Evolutionary conservation across 2,113 vertebrate species (phyloP).

Genomic region (Nibea coibor): DNA sequence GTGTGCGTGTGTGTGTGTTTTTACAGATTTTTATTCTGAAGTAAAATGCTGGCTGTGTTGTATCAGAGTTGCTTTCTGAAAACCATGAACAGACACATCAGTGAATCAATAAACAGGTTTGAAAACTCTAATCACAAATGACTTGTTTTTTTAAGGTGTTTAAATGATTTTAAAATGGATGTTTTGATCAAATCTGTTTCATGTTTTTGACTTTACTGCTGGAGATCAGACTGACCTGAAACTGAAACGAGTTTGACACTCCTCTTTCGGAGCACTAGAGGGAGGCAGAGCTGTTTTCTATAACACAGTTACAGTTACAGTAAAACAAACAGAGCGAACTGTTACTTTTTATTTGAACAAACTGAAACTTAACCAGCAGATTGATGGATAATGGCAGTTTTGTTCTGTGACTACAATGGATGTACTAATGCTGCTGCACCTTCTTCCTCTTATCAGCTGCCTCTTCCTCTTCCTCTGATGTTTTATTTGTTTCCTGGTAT

Average conservation of each 20-base stretch:
- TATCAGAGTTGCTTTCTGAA: constrained; percentile 31
- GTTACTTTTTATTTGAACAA: too few species aligned
- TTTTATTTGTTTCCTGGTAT: too few species aligned
- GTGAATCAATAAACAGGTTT: constrained; percentile 52
- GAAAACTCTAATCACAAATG: background rate
- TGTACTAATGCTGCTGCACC: background rate
- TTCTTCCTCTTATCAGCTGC: too few species aligned
- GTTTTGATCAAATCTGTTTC: too few species aligned
- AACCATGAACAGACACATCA: constrained; percentile 10
- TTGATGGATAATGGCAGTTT: background rate
- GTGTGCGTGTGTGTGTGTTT: constrained; percentile 28
- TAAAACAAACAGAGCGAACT: too few species aligned
- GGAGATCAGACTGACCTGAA: too few species aligned
- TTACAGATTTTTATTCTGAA: constrained; percentile 54
- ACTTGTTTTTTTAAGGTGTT: background rate
- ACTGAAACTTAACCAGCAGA: background rate
- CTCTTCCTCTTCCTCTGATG: too few species aligned
- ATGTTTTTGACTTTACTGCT: too few species aligned
- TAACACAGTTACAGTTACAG: too few species aligned
- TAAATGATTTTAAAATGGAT: background rate
- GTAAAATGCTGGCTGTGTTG: constrained; percentile 44
- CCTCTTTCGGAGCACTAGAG: background rate
- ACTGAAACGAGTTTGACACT: too few species aligned
- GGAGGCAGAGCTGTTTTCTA: constrained; percentile 1
- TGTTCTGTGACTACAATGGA: background rate